phyloP scores from a whole-genome alignment of 1,140 invertebrate genomes.

The Drosophila neocordata region DNA sequence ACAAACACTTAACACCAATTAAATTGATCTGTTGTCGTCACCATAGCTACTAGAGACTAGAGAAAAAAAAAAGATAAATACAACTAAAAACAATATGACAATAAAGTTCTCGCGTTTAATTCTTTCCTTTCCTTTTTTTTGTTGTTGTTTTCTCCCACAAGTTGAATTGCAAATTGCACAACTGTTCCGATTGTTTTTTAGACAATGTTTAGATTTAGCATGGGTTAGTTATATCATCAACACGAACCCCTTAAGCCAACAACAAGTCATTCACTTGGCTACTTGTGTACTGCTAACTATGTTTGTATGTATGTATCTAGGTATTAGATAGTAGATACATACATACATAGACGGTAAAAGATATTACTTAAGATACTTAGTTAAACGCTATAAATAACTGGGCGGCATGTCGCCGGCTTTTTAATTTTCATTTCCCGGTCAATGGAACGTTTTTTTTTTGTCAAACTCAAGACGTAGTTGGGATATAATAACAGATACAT shows the following conservation, averaged over 20 bases:
- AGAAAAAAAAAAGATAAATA: too few relatives aligned
- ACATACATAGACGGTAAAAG: not conserved
- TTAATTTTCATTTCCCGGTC: constrained; percentile 43
- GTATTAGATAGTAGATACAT: not conserved
- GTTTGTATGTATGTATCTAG: not conserved
- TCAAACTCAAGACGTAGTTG: not conserved
- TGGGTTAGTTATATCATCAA: constrained; percentile 39
- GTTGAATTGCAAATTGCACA: constrained; percentile 54
- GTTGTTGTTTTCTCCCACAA: constrained; percentile 24
- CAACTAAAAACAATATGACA: constrained; percentile 25
- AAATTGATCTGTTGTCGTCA: constrained; percentile 49
- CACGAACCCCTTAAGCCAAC: not conserved
- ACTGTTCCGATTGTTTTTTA: constrained; percentile 52
- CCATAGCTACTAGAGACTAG: not conserved
- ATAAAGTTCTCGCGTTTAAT: constrained; percentile 26
- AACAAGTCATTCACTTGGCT: not conserved
- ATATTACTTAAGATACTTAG: constrained; percentile 20
- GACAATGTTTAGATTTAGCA: constrained; percentile 40
- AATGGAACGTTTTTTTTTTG: constrained; percentile 28
- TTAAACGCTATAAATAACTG: not conserved
- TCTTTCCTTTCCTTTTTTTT: constrained; percentile 16
- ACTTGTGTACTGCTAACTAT: not conserved
- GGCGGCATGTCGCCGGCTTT: not conserved
- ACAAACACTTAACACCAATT: constrained; percentile 13
- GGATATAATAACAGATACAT: not conserved